Evolutionary conservation across 2,888 invertebrate genomes (phyloP).

Genomic region (Camptogramma bilineatum): DNA sequence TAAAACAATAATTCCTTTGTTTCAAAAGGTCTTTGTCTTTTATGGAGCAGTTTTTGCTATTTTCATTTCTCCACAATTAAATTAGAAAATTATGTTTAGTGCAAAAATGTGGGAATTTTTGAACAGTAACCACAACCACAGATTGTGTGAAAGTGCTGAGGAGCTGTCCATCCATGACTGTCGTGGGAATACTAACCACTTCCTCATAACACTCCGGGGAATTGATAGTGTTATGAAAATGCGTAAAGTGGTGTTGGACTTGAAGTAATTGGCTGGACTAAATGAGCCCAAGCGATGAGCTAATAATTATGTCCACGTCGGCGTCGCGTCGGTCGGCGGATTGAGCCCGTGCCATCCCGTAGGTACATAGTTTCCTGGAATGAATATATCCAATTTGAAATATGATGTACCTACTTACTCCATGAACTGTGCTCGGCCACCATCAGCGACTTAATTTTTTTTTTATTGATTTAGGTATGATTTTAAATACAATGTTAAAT

Average conservation of each 20-base stretch:
- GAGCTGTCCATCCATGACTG: slow-evolving; percentile 56
- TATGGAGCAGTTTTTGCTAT: slow-evolving; percentile 10
- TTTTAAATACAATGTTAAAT: too few relatives aligned
- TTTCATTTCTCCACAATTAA: slow-evolving; percentile 24
- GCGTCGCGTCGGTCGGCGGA: too few relatives aligned
- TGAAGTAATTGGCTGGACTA: too few relatives aligned
- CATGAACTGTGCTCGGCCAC: too few relatives aligned
- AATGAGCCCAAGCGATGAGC: too few relatives aligned
- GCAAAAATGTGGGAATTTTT: slow-evolving; percentile 33
- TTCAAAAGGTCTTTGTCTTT: slow-evolving; percentile 4
- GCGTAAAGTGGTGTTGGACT: not conserved
- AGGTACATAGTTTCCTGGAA: too few relatives aligned
- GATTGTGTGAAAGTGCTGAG: slow-evolving; percentile 29
- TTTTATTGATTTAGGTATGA: too few relatives aligned
- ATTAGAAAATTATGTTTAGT: slow-evolving; percentile 24
- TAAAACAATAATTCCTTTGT: slow-evolving; percentile 15
- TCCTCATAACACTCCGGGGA: slow-evolving; percentile 48
- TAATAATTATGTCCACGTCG: too few relatives aligned
- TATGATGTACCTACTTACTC: too few relatives aligned
- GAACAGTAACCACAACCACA: slow-evolving; percentile 28
- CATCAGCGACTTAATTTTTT: too few relatives aligned
- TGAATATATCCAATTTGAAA: too few relatives aligned
- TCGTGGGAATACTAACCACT: slow-evolving; percentile 53
- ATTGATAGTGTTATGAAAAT: not conserved
- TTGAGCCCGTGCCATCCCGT: too few relatives aligned